A percentile compares a stretch with the other conserved stretches of the same genome.
These are phyloP conservation scores for Rallus limicola DNA, from an alignment of 2,113 vertebrate species.

Conservation along the genomic window DNA sequence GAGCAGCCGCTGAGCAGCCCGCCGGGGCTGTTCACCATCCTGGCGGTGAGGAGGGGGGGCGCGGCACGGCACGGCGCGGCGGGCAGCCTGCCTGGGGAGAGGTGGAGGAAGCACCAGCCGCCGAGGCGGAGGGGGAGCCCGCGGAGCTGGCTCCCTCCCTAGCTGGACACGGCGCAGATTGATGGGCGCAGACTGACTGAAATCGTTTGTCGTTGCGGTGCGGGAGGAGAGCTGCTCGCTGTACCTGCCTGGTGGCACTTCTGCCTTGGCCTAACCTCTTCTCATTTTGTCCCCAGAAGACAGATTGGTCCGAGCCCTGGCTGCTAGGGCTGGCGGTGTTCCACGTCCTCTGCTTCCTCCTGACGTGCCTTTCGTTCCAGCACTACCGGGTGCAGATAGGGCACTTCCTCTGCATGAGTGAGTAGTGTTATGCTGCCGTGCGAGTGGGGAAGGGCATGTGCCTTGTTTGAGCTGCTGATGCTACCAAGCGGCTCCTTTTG, in stretches of 20 bases:
- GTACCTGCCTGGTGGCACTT: rapidly evolving
- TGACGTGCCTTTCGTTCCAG: conserved; percentile 82
- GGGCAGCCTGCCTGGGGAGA: not conserved
- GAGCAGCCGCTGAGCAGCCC: not conserved
- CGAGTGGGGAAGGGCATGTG: too few relatives aligned
- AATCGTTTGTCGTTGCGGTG: not conserved
- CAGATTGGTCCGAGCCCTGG: conserved; percentile 95
- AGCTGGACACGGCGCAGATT: not conserved
- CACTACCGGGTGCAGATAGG: conserved; percentile 86
- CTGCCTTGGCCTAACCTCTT: not conserved
- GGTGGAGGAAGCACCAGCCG: not conserved
- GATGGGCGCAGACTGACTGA: not conserved
- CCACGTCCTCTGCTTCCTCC: conserved; percentile 83
- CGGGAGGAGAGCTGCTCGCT: not conserved
- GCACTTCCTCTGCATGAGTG: conserved; percentile 90
- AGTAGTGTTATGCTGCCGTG: not conserved
- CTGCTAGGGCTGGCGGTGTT: conserved; percentile 84
- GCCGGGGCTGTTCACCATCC: not conserved
- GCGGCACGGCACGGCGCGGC: too few relatives aligned
- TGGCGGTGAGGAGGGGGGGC: not conserved
- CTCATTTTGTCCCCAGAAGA: conserved; percentile 47
- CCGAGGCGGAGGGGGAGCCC: too few relatives aligned
- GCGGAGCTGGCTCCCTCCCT: not conserved
- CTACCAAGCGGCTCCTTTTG: not conserved
- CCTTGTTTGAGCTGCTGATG: rapidly evolving